Conservation (phyloP, 2,888 invertebrate genomes). For the Uloborus plumipes region DNA sequence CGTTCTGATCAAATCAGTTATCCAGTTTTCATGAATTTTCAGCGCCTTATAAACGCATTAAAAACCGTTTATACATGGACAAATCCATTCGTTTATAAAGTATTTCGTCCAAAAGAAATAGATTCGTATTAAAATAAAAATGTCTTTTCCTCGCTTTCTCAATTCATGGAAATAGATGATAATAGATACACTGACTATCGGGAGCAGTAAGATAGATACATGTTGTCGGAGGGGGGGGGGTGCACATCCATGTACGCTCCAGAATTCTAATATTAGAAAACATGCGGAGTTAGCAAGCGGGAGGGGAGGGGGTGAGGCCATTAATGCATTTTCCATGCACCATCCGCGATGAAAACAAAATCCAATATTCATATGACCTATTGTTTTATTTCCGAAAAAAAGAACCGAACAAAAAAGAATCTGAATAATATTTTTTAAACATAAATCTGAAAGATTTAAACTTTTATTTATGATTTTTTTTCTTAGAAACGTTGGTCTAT, state of each 20-base stretch:
- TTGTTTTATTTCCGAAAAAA: slow-evolving; percentile 50
- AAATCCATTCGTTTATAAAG: too few species aligned
- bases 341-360: slow-evolving; percentile 29
- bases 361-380: slow-evolving; percentile 61
- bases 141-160: not conserved
- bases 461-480: slow-evolving; percentile 34
- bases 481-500: slow-evolving; percentile 42
- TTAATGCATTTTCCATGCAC: slow-evolving; percentile 42
- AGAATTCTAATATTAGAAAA: slow-evolving; percentile 32
- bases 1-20: too few species aligned
- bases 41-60: too few species aligned
- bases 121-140: not conserved
- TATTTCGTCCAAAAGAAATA: too few species aligned
- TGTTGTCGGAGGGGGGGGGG: not conserved
- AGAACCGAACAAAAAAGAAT: slow-evolving; percentile 34
- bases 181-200: slow-evolving; percentile 23
- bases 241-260: not conserved
- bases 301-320: not conserved
- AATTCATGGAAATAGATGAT: slow-evolving; percentile 24
- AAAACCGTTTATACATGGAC: too few species aligned
- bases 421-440: slow-evolving; percentile 35
- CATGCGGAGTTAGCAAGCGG: slow-evolving; percentile 18
- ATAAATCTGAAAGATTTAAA: slow-evolving; percentile 44
- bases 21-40: too few species aligned
- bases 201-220: slow-evolving; percentile 18